Percentiles rank a stretch among this genome's conserved stretches.
Evolutionary conservation across 2,797 vertebrate species (phyloP).

Genomic region (Alosa sapidissima): DNA sequence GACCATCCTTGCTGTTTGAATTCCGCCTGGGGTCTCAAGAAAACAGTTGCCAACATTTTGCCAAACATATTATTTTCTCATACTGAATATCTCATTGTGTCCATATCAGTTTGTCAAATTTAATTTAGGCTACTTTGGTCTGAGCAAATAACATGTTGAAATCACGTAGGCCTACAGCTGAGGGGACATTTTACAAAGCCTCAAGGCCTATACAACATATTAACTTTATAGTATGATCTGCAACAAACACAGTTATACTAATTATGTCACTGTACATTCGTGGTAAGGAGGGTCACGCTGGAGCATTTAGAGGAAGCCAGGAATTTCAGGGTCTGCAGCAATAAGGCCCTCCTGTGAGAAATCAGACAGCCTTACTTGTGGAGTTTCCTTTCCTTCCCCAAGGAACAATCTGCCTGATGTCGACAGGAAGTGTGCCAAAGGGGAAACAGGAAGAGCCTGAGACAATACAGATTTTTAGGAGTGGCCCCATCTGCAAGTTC

Average conservation of each 20-base stretch:
- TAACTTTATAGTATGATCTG: neutral
- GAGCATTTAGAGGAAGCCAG: slow-evolving; percentile 1
- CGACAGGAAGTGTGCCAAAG: slow-evolving; percentile 67
- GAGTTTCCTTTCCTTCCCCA: slow-evolving; percentile 66
- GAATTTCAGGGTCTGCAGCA: neutral
- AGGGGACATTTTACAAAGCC: neutral
- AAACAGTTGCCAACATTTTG: neutral
- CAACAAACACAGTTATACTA: neutral
- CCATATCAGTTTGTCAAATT: neutral
- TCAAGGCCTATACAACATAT: neutral
- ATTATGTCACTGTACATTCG: slow-evolving; percentile 2
- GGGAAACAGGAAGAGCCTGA: slow-evolving; percentile 73
- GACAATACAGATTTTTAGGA: slow-evolving; percentile 70
- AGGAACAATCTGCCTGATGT: slow-evolving; percentile 64
- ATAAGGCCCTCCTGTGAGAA: slow-evolving; percentile 53
- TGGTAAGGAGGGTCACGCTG: neutral
- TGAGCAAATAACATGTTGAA: neutral
- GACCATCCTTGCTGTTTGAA: neutral
- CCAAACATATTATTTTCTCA: neutral
- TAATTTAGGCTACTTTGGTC: neutral
- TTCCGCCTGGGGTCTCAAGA: neutral
- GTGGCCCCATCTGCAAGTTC: slow-evolving; percentile 62
- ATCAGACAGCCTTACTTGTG: slow-evolving; percentile 54
- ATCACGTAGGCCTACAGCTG: too few relatives aligned
- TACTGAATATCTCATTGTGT: neutral